These are phyloP conservation scores for Scomber scombrus DNA, from an alignment of 2,113 vertebrate species.

Conservation along the genomic window DNA sequence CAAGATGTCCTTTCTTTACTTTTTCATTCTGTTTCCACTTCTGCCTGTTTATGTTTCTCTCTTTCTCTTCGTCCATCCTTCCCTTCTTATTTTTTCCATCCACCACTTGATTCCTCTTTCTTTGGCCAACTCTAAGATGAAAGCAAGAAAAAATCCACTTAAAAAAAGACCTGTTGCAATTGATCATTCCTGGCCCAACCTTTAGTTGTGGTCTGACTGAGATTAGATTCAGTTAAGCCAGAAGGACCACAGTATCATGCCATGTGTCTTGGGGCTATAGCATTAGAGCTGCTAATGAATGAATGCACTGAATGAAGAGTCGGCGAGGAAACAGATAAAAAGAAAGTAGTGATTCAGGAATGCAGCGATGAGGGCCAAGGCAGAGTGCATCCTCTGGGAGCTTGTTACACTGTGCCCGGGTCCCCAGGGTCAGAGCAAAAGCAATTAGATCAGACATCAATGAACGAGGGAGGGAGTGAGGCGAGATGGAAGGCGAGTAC, in stretches of 20 bases:
- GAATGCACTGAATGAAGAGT: constrained; percentile 50
- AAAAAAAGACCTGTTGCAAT: constrained; percentile 48
- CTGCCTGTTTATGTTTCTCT: constrained; percentile 33
- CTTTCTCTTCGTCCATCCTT: not conserved
- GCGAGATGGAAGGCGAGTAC: constrained; percentile 49
- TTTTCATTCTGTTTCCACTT: constrained; percentile 36
- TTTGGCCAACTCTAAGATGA: not conserved
- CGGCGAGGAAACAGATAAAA: constrained; percentile 88
- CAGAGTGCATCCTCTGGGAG: constrained; percentile 86
- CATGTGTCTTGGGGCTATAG: constrained; percentile 70
- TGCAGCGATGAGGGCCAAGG: constrained; percentile 43
- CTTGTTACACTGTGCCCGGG: constrained; percentile 89
- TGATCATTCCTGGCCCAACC: constrained; percentile 31
- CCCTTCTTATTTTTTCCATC: constrained; percentile 6
- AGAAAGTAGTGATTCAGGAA: constrained; percentile 70
- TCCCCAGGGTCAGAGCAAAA: constrained; percentile 82
- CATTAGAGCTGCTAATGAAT: constrained; percentile 86
- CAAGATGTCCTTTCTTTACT: constrained; percentile 35
- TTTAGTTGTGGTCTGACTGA: constrained; percentile 16
- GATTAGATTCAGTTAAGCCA: constrained; percentile 50
- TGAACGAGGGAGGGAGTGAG: constrained; percentile 69
- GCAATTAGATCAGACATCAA: constrained; percentile 89
- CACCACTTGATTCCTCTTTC: not conserved
- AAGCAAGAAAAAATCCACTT: constrained; percentile 14
- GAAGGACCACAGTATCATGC: constrained; percentile 45